Evolutionary conservation across 1,140 invertebrate genomes (phyloP).

Genomic region (Melanaphis sacchari): DNA sequence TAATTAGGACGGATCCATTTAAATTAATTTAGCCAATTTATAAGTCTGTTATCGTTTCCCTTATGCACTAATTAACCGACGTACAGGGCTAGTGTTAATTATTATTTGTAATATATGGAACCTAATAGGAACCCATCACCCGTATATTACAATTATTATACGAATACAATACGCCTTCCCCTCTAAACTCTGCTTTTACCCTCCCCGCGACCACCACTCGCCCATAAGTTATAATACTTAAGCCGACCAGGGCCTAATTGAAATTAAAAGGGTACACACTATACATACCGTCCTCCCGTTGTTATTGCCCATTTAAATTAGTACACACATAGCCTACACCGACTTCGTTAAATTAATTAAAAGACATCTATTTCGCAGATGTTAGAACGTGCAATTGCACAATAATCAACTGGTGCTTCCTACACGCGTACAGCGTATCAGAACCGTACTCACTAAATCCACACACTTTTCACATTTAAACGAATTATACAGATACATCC

Average conservation of each 20-base stretch:
- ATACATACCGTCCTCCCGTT: neutral
- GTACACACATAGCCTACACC: neutral
- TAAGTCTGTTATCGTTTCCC: conserved; percentile 50
- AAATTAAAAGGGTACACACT: conserved; percentile 50
- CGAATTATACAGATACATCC: neutral
- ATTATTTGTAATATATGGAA: conserved; percentile 48
- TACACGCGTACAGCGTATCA: neutral
- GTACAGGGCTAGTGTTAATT: conserved; percentile 52
- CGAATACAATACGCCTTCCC: conserved; percentile 48
- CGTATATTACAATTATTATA: conserved; percentile 51
- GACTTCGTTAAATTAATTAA: conserved; percentile 52
- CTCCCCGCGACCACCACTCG: neutral
- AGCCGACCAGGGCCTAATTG: conserved; percentile 28
- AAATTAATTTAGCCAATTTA: conserved; percentile 58
- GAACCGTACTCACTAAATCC: neutral
- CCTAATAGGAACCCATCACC: conserved; percentile 46
- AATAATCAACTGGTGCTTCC: conserved; percentile 10
- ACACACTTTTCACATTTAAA: neutral
- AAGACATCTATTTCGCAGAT: conserved; percentile 48
- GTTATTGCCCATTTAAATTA: conserved; percentile 48
- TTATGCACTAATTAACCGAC: conserved; percentile 49
- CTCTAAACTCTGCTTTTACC: neutral
- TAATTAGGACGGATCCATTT: conserved; percentile 58
- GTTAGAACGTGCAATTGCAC: conserved; percentile 4
- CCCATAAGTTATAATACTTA: conserved; percentile 44